These are phyloP conservation scores for Chaenodraco wilsoni DNA, from an alignment of 2,797 vertebrate species.

Conservation along the genomic window DNA sequence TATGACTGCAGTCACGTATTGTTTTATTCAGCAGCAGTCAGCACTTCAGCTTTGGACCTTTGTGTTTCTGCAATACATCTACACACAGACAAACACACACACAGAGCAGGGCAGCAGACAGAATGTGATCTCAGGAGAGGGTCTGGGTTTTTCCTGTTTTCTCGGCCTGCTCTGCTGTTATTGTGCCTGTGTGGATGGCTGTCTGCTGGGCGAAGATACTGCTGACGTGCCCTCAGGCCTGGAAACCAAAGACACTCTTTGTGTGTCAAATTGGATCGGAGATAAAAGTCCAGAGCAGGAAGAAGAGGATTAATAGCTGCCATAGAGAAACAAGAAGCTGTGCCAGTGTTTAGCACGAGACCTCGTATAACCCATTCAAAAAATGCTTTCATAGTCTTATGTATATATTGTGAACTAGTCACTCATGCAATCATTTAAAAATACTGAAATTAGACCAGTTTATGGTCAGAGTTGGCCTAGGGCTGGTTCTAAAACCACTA, in stretches of 20 bases:
- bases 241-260: conserved; percentile 16
- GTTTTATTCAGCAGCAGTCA: conserved; percentile 5
- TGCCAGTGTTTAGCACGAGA: not conserved
- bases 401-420: too few species aligned
- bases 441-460: too few species aligned
- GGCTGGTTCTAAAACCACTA: too few species aligned
- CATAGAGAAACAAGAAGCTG: conserved; percentile 11
- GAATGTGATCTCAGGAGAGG: conserved; percentile 19
- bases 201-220: conserved; percentile 54
- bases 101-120: not conserved
- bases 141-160: not conserved
- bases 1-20: not conserved
- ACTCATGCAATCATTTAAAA: too few species aligned
- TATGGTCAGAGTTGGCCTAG: too few species aligned
- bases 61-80: not conserved
- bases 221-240: conserved; percentile 49
- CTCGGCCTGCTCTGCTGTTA: not conserved
- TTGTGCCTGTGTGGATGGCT: conserved; percentile 14
- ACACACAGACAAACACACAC: not conserved
- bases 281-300: conserved; percentile 40
- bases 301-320: conserved; percentile 39
- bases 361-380: not conserved
- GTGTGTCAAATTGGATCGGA: conserved; percentile 30
- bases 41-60: not conserved
- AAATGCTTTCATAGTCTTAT: not conserved